These are phyloP conservation scores for Ambastaia sidthimunki DNA, from an alignment of 2,797 vertebrate species.

Conservation along the genomic window DNA sequence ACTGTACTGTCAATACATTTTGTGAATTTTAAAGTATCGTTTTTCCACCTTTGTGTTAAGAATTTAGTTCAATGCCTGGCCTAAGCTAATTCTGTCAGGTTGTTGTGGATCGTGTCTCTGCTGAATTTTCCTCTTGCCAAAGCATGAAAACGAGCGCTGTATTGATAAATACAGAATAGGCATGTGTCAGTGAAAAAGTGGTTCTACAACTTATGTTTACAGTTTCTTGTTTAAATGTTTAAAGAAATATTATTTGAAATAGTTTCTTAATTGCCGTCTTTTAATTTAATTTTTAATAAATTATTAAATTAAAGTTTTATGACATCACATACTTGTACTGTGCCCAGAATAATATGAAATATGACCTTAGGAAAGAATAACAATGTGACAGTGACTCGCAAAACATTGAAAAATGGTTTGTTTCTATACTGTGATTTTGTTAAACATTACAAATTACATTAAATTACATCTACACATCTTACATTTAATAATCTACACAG, in stretches of 20 bases:
- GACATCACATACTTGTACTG: background rate
- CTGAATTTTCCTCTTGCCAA: background rate
- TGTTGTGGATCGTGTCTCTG: background rate
- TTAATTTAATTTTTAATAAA: background rate
- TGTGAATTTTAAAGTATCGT: background rate
- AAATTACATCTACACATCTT: no score
- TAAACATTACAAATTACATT: no score
- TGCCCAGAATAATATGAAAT: background rate
- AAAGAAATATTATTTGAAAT: background rate
- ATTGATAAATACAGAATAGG: background rate
- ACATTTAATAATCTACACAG: no score
- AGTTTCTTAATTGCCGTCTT: background rate
- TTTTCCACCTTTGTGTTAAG: background rate
- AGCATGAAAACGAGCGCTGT: background rate
- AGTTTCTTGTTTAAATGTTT: background rate
- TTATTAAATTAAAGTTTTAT: background rate
- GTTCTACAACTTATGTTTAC: no score
- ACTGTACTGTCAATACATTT: background rate
- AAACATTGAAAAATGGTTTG: no score
- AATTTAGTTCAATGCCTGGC: background rate
- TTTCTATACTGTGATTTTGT: no score
- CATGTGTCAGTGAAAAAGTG: no score
- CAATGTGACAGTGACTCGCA: no score
- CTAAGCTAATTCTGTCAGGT: background rate
- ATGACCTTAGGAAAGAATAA: background rate